Percentiles rank a stretch among this genome's conserved stretches.
phyloP scores from a whole-genome alignment of 2,797 vertebrate genomes.

The Rhabdomys pumilio region DNA sequence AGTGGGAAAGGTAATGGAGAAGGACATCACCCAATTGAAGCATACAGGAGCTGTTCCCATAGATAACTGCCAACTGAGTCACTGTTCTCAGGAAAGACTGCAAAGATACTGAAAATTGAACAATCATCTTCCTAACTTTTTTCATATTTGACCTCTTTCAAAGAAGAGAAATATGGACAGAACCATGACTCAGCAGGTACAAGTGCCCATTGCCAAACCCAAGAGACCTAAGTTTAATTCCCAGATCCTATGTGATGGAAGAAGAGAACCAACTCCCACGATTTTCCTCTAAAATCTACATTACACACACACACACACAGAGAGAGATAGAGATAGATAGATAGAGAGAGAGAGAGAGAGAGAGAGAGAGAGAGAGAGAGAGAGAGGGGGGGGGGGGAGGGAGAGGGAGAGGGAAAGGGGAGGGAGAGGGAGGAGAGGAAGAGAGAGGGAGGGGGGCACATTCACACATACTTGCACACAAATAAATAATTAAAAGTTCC shows the following conservation, averaged over 20 bases:
- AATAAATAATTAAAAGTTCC: not conserved
- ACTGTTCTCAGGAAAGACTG: slow-evolving; percentile 25
- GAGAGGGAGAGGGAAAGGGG: no score
- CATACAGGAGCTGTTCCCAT: not conserved
- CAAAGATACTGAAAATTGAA: slow-evolving; percentile 16
- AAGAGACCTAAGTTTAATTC: not conserved
- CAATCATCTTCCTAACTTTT: slow-evolving; percentile 32
- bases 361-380: no score
- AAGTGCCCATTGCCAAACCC: not conserved
- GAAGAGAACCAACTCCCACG: not conserved
- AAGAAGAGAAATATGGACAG: not conserved
- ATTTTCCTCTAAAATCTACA: not conserved
- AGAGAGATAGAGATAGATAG: no score
- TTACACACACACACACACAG: not conserved
- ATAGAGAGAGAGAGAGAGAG: no score
- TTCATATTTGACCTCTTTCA: not conserved
- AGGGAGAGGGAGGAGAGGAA: no score
- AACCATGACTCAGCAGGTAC: not conserved
- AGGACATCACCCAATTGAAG: not conserved
- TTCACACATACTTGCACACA: not conserved
- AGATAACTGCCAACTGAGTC: not conserved
- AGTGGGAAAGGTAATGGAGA: not conserved
- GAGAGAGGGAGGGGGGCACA: no score
- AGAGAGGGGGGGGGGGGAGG: no score
- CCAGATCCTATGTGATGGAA: not conserved